phyloP scores from a whole-genome alignment of 2,888 invertebrate species.

The Calephelis perditalis region DNA sequence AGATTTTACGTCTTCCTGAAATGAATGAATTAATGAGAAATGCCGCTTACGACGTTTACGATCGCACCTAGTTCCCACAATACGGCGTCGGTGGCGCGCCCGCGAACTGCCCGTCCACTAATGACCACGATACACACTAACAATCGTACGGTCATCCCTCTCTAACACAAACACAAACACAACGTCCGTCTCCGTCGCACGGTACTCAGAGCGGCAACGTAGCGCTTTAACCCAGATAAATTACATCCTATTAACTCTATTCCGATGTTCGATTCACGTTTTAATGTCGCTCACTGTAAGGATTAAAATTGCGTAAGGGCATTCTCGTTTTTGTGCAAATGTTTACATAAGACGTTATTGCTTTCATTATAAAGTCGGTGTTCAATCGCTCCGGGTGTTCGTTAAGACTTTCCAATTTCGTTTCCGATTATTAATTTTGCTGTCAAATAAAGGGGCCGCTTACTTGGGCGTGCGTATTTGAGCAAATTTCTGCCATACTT shows the following conservation, averaged over 20 bases:
- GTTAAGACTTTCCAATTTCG: slow-evolving; percentile 62
- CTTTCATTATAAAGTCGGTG: slow-evolving; percentile 59
- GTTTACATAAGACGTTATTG: slow-evolving; percentile 61
- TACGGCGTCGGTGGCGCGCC: slow-evolving; percentile 58
- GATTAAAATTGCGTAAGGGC: slow-evolving; percentile 69
- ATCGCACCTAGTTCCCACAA: slow-evolving; percentile 63
- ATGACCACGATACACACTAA: slow-evolving; percentile 58
- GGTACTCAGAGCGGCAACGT: slow-evolving; percentile 68
- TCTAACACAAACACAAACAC: slow-evolving; percentile 32
- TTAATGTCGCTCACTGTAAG: slow-evolving; percentile 63
- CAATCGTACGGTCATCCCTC: slow-evolving; percentile 57
- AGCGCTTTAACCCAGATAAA: slow-evolving; percentile 71
- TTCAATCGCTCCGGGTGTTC: slow-evolving; percentile 48
- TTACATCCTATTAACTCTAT: slow-evolving; percentile 75
- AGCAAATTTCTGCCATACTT: slow-evolving; percentile 77
- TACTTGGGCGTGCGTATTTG: slow-evolving; percentile 76
- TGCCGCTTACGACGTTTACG: slow-evolving; percentile 65
- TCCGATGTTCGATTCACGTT: slow-evolving; percentile 72
- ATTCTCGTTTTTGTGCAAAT: slow-evolving; percentile 48
- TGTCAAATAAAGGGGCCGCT: slow-evolving; percentile 79
- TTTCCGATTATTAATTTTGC: slow-evolving; percentile 72
- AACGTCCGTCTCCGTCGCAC: slow-evolving; percentile 51
- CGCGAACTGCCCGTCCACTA: slow-evolving; percentile 54
- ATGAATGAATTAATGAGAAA: slow-evolving; percentile 61
- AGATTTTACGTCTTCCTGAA: slow-evolving; percentile 70